Percentiles rank a stretch among this genome's conserved stretches.
These are phyloP conservation scores for Urocitellus parryii DNA, from an alignment of 2,113 vertebrate genomes.

Conservation along the genomic window DNA sequence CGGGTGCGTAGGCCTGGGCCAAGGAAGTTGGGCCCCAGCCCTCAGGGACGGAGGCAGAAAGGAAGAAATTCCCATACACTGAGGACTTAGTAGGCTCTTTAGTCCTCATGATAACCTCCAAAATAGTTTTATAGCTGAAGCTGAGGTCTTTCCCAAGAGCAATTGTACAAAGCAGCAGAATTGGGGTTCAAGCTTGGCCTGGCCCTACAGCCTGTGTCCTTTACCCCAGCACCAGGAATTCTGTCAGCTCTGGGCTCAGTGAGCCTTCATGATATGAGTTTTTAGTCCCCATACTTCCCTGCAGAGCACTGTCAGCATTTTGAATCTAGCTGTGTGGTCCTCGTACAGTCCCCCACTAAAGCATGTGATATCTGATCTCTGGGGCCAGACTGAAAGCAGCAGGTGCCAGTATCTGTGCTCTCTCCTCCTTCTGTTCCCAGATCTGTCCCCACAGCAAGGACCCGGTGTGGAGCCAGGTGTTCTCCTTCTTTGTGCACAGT, in stretches of 20 bases:
- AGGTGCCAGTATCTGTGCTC: neutral
- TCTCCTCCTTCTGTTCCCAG: slow-evolving; percentile 83
- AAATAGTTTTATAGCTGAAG: neutral
- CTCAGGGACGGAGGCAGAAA: neutral
- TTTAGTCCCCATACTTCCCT: neutral
- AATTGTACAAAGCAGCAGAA: neutral
- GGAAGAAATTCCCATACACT: neutral
- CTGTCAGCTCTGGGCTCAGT: neutral
- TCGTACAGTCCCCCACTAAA: neutral
- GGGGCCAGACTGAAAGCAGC: neutral
- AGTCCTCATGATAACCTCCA: neutral
- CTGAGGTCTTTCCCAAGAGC: neutral
- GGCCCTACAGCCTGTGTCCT: neutral
- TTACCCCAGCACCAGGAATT: neutral
- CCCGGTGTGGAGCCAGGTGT: slow-evolving; percentile 94
- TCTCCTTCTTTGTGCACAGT: slow-evolving; percentile 95
- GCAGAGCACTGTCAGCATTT: neutral
- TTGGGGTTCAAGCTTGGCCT: neutral
- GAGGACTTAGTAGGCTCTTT: neutral
- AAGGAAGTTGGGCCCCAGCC: neutral
- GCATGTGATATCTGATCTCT: neutral
- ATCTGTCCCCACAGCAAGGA: slow-evolving; percentile 91
- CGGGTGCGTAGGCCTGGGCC: neutral
- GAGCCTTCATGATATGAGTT: neutral
- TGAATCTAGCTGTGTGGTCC: neutral